Evolutionary conservation across 2,113 vertebrate species (phyloP).

Genomic region (Apodemus speciosus): DNA sequence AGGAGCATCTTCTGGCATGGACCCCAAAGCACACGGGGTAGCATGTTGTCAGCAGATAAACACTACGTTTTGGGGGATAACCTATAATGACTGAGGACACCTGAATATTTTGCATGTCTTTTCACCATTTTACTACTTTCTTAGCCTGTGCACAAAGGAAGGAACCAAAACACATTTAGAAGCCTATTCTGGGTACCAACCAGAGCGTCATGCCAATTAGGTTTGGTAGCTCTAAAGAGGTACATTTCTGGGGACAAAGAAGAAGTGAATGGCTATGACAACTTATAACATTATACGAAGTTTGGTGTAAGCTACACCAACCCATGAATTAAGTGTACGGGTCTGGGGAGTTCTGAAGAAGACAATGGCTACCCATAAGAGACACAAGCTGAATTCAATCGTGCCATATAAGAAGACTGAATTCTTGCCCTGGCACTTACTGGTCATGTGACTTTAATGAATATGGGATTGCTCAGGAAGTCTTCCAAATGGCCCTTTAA

Average conservation of each 20-base stretch:
- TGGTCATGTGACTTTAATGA: background rate
- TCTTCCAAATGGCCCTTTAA: background rate
- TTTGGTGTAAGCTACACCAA: background rate
- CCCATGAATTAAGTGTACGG: background rate
- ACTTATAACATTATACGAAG: background rate
- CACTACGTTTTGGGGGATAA: background rate
- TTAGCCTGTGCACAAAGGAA: background rate
- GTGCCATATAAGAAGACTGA: background rate
- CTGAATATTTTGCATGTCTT: background rate
- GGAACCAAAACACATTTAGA: background rate
- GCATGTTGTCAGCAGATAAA: background rate
- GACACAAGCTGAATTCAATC: background rate
- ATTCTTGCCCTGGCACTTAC: background rate
- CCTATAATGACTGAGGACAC: background rate
- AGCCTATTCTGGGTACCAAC: background rate
- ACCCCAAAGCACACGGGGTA: background rate
- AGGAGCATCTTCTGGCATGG: background rate
- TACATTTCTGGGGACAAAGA: background rate
- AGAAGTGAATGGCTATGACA: background rate
- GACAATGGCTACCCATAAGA: background rate
- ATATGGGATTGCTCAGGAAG: background rate
- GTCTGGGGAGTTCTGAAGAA: background rate
- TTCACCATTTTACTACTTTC: background rate
- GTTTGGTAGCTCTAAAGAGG: background rate
- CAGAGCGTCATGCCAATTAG: background rate